Evolutionary conservation across 2,113 vertebrate species (phyloP), one percentile per base, ranked within the genome.

Genomic region (Pungitius pungitius): DNA sequence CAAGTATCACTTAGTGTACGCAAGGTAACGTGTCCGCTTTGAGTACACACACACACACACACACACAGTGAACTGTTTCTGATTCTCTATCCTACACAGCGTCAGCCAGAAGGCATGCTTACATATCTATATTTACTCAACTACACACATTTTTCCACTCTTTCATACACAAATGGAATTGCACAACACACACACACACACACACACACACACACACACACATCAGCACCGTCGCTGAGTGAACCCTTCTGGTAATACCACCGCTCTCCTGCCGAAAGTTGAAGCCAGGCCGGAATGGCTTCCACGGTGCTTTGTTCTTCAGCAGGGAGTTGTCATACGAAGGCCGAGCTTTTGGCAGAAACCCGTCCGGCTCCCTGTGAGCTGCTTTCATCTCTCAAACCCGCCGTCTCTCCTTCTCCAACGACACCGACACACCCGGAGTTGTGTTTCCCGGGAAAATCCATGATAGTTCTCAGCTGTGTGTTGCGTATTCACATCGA

Each of bases 201-300:
- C 56, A 35, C 71, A 62, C 72, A 54, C 45, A 56, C 45, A 56
- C 60, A 54, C 52, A 72, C 30, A 66, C 33, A 69, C 43, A 26
- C 57, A 59, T 18, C 35, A 72, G 45, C 54, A 1, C 33, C 17
- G 52, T n/a, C 61, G 15, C 70, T 70, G 78, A 87, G 69, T 81
- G 78, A 81, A 58, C 80, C 90, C 88, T 88, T 83, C 85, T 92
- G 92, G 90, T 90, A 86, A 88, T 86, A 80, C 70, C 80, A 90
- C 89, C 80, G 80, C 79, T 49, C 71, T 67, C 27, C 82, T 81
- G 86, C 87, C 83, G n/a, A n/a, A 84, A 88, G 77, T 57, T 77
- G 74, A 87, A 91, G 58, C 81, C 51, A 63, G 73, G 57, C 76
- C 22, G 49, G 72, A 85, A 87, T 80, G 13, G 43, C 82, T 83